Base-by-base conservation (phyloP, 2,888 invertebrate species). In the Tetramorium bicarinatum region DNA sequence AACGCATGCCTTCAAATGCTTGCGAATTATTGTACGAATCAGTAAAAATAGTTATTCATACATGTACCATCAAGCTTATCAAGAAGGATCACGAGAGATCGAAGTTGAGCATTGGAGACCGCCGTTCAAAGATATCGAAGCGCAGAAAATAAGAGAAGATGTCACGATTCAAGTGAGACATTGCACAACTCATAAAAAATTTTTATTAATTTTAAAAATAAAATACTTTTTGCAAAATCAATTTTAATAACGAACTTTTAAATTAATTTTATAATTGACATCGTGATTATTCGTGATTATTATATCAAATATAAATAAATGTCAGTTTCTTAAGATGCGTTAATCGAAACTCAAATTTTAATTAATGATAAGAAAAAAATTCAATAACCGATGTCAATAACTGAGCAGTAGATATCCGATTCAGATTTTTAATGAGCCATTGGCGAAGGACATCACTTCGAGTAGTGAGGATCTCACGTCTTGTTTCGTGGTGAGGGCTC, bases 161-260 rank as follows among this genome's bases (percentile, higher is more conserved):
- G 94, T 94, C 0, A 94, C 94, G 6, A 93, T 93, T 67, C 94
- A 94, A 87, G 94, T 94, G 87, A 67, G 34, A 18, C 21, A 8
- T 56, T 44, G 47, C 18, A 44, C 7, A 79, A 54, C 15, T 34
- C 13, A 7, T 38, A 7, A 49, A 9, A 34, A 4, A 15, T 34
- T 11, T 74, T 25, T 2, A 41, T 25, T 61, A 25, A 38, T 41
- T 75, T 47, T 47, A 34, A 11, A 34, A 6, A 38, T 38, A 2
- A 64, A 52, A n/a, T 1, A 18, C 13, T 21, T 75, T 47, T 38
- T 25, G 8, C 3, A 6, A 52, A 34, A 0, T 38, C 11, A 25
- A 47, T 6, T 47, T 62, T 47, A 15, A 13, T 18, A 41, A 29
- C 8, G 21, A 56, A 41, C 13, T 21, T 25, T 59, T 15, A n/a